Base-by-base conservation (phyloP, 2,113 vertebrate genomes). In the Perca schrenkii region DNA sequence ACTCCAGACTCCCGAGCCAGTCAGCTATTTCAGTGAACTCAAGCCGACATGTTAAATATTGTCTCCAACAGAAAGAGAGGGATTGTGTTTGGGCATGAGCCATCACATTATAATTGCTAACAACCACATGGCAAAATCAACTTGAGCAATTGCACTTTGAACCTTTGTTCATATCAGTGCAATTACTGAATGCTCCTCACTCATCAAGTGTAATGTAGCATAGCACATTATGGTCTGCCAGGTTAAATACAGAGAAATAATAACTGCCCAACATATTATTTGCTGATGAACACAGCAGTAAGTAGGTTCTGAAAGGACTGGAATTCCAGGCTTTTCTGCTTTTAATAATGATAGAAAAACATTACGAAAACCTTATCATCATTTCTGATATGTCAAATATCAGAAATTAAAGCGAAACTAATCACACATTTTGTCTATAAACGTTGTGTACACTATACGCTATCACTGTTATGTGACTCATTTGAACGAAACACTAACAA, bases 81-180 rank as follows among this genome's bases (percentile, higher is more conserved):
- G 70, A 60, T 64, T 67, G 47, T 58, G 67, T 69, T 71, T 83
- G 77, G 82, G 43, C 25, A 19, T 63, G 69, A 79, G 82, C 74
- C 83, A 77, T 84, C 75, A 80, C 52, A 75, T 77, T 89, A 77
- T 84, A 82, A 89, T 80, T 80, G 71, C 71, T 72, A 81, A 88
- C 70, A 81, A 73, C 47, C 71, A 52, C 65, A 72, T 70, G 80
- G 36, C 62, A 88, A 78, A 83, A 87, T 84, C 78, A 74, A 72
- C 57, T 76, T 62, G 22, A 84, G 43, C 4, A 21, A 83, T 66
- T 80, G 69, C 77, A 87, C 87, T 84, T 66, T 86, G 66, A 70
- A 80, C 80, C 82, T 75, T n/a, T 67, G 52, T 68, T 63, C 53
- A 54, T 76, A 86, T 79, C 78, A 66, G 31, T 67, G 78, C 64